Evolutionary conservation across 1,140 invertebrate species (phyloP).

Genomic region (Plutomurus gul): DNA sequence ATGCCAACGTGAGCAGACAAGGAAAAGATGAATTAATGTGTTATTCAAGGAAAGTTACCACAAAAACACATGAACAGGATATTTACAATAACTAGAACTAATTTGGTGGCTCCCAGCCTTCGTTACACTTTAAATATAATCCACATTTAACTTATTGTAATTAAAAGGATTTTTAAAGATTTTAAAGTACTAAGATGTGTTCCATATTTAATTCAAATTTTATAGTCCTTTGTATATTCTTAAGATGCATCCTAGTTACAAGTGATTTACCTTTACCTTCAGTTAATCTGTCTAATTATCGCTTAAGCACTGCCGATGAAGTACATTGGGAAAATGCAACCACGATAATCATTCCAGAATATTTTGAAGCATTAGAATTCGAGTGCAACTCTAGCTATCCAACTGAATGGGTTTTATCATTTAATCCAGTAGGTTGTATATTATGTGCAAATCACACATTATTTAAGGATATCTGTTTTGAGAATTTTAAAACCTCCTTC

Average conservation of each 20-base stretch:
- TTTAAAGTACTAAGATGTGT: no score
- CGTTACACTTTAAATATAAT: no score
- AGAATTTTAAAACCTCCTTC: not conserved
- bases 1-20: no score
- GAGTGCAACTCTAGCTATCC: not conserved
- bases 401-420: not conserved
- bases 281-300: not conserved
- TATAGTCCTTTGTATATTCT: not conserved
- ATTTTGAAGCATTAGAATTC: not conserved
- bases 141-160: no score
- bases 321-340: not conserved
- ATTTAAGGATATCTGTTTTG: not conserved
- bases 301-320: not conserved
- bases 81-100: no score
- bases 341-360: not conserved
- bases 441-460: no score
- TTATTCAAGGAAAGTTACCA: no score
- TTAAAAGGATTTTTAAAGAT: no score
- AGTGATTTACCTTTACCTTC: conserved; percentile 54
- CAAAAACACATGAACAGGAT: no score
- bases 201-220: not conserved
- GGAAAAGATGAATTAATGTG: no score
- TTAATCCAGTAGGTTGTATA: not conserved
- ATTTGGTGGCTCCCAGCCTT: no score
- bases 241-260: conserved; percentile 21